Conservation (phyloP, 2,113 vertebrate species). For the Pitta sordida region DNA sequence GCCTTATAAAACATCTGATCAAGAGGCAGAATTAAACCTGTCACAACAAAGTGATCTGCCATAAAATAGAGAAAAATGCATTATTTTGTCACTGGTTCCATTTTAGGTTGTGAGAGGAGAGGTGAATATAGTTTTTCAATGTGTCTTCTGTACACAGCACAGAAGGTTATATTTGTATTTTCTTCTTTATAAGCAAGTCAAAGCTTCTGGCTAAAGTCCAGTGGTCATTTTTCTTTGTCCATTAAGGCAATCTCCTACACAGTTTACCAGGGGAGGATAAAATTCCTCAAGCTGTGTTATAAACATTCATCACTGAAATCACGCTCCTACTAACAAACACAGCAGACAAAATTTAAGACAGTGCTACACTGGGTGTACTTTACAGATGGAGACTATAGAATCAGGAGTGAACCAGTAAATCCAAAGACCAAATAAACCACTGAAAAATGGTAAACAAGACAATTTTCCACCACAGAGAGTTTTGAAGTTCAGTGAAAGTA, state of each 20-base stretch:
- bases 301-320: slow-evolving; percentile 68
- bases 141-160: not conserved
- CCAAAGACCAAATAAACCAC: slow-evolving; percentile 14
- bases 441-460: not conserved
- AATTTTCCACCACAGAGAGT: not conserved
- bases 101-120: not conserved
- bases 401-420: not conserved
- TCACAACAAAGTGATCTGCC: not conserved
- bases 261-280: slow-evolving; percentile 66
- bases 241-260: slow-evolving; percentile 66
- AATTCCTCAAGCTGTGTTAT: slow-evolving; percentile 69
- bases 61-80: not conserved
- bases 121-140: not conserved
- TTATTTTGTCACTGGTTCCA: not conserved
- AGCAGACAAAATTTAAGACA: slow-evolving; percentile 53
- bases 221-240: slow-evolving; percentile 58
- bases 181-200: slow-evolving; percentile 44
- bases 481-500: not conserved
- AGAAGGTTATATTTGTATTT: not conserved
- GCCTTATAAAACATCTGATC: slow-evolving; percentile 4
- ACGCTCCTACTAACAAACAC: slow-evolving; percentile 26
- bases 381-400: not conserved
- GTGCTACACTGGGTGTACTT: not conserved
- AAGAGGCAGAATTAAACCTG: slow-evolving; percentile 18
- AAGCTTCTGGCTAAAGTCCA: slow-evolving; percentile 64